Conservation (phyloP, 2,113 vertebrate genomes). For the Lucifuga dentata region DNA sequence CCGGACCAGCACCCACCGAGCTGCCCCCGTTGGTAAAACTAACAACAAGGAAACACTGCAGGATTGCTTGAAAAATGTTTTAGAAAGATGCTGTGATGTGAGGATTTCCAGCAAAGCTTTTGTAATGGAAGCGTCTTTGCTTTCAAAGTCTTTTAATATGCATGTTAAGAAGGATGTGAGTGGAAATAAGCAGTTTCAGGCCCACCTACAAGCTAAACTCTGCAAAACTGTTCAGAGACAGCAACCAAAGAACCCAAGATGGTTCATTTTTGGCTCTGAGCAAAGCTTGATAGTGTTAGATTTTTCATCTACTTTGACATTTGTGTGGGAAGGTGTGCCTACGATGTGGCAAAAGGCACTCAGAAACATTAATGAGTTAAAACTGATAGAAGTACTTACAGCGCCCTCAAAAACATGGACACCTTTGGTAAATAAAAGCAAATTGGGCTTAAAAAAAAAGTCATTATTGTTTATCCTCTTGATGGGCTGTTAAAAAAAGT, state of each 20-base stretch:
- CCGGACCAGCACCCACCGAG: slow-evolving; percentile 90
- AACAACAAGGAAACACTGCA: neutral
- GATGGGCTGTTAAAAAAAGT: too few relatives aligned
- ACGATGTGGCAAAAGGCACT: slow-evolving; percentile 15
- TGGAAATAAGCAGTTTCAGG: neutral
- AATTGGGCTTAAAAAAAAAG: too few relatives aligned
- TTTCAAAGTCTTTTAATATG: too few relatives aligned
- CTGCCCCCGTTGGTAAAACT: slow-evolving; percentile 91
- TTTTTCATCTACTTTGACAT: slow-evolving; percentile 13
- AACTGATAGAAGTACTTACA: too few relatives aligned
- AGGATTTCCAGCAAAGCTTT: too few relatives aligned
- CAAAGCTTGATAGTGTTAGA: slow-evolving; percentile 13
- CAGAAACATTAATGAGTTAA: too few relatives aligned
- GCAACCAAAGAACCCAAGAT: neutral
- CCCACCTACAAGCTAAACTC: neutral
- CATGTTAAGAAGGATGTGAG: neutral
- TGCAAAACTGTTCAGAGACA: neutral
- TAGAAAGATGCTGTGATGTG: neutral
- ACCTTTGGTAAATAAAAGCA: too few relatives aligned
- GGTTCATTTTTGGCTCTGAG: slow-evolving; percentile 1
- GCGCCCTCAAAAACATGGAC: too few relatives aligned
- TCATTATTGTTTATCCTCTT: too few relatives aligned
- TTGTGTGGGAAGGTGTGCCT: slow-evolving; percentile 35
- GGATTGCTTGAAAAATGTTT: neutral
- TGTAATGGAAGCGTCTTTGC: too few relatives aligned